A percentile compares a stretch with the other conserved stretches of the same genome.
phyloP scores from a whole-genome alignment of 2,113 vertebrate species.

The Oplegnathus fasciatus region DNA sequence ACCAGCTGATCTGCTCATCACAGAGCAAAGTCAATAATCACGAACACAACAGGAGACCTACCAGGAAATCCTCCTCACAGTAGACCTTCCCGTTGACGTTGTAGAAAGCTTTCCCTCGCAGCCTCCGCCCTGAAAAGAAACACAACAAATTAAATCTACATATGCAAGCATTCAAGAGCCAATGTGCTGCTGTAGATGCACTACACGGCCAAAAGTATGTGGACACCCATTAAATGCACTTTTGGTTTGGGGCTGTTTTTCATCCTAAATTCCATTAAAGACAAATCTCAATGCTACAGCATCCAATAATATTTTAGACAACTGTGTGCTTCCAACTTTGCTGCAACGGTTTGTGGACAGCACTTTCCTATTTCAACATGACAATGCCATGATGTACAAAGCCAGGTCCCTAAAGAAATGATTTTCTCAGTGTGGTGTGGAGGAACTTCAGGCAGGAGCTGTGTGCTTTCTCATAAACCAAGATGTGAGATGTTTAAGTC shows the following conservation, averaged over 20 bases:
- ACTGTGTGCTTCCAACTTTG: background rate
- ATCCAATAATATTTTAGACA: background rate
- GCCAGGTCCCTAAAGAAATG: background rate
- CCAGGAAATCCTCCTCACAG: slow-evolving; percentile 99
- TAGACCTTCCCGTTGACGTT: slow-evolving; percentile 98
- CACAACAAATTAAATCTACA: slow-evolving; percentile 17
- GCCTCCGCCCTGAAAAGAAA: slow-evolving; percentile 89
- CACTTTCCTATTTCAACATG: background rate
- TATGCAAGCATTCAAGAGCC: background rate
- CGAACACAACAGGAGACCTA: slow-evolving; percentile 79
- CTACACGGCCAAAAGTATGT: background rate
- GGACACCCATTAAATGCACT: background rate
- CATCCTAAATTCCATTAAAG: background rate
- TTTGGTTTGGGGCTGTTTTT: background rate
- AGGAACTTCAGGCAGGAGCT: background rate
- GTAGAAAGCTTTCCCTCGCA: slow-evolving; percentile 98
- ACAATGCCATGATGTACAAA: background rate
- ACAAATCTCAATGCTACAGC: background rate
- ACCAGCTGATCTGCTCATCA: background rate
- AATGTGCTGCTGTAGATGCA: background rate
- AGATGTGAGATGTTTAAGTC: too few species aligned
- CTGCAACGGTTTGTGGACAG: background rate
- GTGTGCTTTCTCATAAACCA: too few species aligned
- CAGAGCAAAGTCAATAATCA: background rate
- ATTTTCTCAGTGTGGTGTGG: background rate